Conservation (phyloP, 2,797 vertebrate genomes). For the Rhinophrynus dorsalis region DNA sequence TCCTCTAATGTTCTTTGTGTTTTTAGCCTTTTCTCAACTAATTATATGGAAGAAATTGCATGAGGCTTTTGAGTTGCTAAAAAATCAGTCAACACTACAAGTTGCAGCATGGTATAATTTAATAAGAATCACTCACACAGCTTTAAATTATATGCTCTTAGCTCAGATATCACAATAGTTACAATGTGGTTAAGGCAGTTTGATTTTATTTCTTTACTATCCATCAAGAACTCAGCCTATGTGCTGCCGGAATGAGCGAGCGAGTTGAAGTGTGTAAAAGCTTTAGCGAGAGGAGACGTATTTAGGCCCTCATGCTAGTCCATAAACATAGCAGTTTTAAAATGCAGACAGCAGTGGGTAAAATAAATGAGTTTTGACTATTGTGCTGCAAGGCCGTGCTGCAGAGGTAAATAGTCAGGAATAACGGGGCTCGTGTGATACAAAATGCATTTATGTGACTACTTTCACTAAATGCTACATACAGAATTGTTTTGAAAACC, state of each 20-base stretch:
- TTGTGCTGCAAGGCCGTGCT: slow-evolving; percentile 16
- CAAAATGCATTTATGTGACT: slow-evolving; percentile 11
- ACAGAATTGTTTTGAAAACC: not conserved
- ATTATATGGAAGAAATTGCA: slow-evolving; percentile 39
- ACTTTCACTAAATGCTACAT: slow-evolving; percentile 11
- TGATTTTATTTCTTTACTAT: slow-evolving; percentile 7
- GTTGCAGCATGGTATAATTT: slow-evolving; percentile 42
- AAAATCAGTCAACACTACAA: slow-evolving; percentile 34
- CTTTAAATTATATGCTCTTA: slow-evolving; percentile 43
- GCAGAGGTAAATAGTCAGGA: slow-evolving; percentile 14
- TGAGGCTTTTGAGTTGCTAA: slow-evolving; percentile 40
- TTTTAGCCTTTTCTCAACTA: slow-evolving; percentile 11
- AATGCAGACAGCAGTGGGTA: slow-evolving; percentile 30
- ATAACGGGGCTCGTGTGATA: slow-evolving; percentile 9
- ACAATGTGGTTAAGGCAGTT: not conserved
- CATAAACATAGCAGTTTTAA: slow-evolving; percentile 6
- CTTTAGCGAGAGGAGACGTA: not conserved
- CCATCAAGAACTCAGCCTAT: slow-evolving; percentile 18
- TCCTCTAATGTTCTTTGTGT: slow-evolving; percentile 30
- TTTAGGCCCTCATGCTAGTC: not conserved
- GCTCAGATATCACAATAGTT: slow-evolving; percentile 33
- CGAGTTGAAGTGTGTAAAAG: slow-evolving; percentile 8
- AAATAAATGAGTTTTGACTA: slow-evolving; percentile 17
- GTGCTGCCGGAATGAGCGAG: slow-evolving; percentile 14
- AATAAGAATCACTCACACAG: slow-evolving; percentile 45